These are phyloP conservation scores for Cervus canadensis DNA, from an alignment of 2,113 vertebrate species.

Conservation along the genomic window DNA sequence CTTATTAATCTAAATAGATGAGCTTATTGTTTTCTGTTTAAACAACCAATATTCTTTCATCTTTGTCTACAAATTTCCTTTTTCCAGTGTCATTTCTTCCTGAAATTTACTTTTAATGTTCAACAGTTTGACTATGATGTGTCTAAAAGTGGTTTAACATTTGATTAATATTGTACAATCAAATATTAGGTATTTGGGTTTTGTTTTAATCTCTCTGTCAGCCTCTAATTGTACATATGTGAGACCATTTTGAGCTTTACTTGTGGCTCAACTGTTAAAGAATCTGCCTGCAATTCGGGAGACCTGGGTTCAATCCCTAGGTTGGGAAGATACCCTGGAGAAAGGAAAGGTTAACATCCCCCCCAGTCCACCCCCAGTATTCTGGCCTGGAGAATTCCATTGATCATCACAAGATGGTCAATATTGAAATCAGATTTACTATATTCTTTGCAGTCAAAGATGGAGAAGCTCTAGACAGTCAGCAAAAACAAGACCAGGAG, in stretches of 20 bases:
- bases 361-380: accelerated
- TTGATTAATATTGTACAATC: background rate
- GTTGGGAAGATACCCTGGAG: background rate
- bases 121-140: background rate
- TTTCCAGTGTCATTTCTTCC: background rate
- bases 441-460: background rate
- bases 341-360: background rate
- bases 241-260: background rate
- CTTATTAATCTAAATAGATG: background rate
- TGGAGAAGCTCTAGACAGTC: background rate
- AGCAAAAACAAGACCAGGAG: background rate
- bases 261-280: background rate
- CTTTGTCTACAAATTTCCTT: background rate
- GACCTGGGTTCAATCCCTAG: background rate
- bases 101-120: background rate
- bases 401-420: background rate
- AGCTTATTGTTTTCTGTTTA: background rate
- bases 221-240: background rate
- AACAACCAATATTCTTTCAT: background rate
- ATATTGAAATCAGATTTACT: background rate
- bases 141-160: background rate
- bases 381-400: background rate
- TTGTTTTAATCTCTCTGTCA: background rate
- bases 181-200: background rate
- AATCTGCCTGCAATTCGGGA: background rate